phyloP scores from a whole-genome alignment of 1,140 invertebrate species.

The Drosophila albomicans region DNA sequence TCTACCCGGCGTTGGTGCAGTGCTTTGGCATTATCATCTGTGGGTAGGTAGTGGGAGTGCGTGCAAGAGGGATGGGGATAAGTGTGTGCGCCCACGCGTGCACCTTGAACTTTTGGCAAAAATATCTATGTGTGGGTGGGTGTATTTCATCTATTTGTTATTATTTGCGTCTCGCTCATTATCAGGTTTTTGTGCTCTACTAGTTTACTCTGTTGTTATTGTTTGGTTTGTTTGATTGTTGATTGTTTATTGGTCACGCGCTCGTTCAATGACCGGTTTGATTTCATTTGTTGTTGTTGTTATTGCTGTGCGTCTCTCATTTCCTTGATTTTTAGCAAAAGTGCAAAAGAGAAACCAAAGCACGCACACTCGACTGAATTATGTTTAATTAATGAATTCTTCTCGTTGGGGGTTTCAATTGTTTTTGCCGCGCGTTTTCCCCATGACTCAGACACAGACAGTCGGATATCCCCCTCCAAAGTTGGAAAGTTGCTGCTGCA shows the following conservation, averaged over 20 bases:
- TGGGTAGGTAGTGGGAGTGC: constrained; percentile 87
- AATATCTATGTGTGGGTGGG: constrained; percentile 4
- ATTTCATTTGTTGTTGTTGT: neutral
- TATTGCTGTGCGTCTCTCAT: neutral
- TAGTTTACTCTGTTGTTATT: constrained; percentile 20
- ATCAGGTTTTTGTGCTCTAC: constrained; percentile 6
- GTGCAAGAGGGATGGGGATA: too few relatives aligned
- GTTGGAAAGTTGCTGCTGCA: neutral
- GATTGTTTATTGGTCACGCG: constrained; percentile 32
- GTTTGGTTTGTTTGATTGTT: constrained; percentile 2
- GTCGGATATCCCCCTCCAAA: neutral
- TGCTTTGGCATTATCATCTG: constrained; percentile 96
- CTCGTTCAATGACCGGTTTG: constrained; percentile 41
- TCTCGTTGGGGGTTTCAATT: neutral
- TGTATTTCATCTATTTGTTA: constrained; percentile 6
- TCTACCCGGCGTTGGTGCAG: constrained; percentile 95
- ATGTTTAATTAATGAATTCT: neutral
- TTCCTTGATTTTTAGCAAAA: constrained; percentile 14
- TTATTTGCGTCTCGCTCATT: constrained; percentile 1
- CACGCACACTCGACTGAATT: neutral
- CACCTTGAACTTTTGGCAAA: constrained; percentile 21
- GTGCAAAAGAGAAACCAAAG: constrained; percentile 12
- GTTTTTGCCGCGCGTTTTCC: neutral
- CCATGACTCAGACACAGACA: neutral
- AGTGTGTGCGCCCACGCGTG: neutral